These are phyloP conservation scores for Hippopotamus amphibius DNA, from an alignment of 2,113 vertebrate species.

Conservation along the genomic window DNA sequence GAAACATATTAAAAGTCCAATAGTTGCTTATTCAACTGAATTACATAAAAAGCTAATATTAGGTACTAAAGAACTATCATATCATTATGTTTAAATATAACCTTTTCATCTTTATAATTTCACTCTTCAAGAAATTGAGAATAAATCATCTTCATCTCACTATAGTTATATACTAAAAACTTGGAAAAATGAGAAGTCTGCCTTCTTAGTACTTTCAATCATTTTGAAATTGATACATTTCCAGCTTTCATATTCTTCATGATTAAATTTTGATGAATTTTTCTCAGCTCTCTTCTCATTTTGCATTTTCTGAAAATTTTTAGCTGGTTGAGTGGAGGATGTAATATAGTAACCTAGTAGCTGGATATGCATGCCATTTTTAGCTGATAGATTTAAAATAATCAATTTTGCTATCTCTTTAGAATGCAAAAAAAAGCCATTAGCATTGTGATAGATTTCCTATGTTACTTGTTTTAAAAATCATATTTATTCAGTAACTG, in stretches of 20 bases:
- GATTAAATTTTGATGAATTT: not conserved
- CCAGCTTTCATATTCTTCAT: not conserved
- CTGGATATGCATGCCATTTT: not conserved
- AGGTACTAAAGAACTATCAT: not conserved
- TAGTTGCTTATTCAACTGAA: not conserved
- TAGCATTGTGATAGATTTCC: not conserved
- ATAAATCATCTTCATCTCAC: not conserved
- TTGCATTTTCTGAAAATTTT: not conserved
- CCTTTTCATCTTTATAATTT: not conserved
- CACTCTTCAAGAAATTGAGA: not conserved
- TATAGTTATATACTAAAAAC: not conserved
- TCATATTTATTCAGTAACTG: not conserved
- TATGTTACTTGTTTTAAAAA: not conserved
- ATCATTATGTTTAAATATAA: not conserved
- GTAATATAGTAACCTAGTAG: not conserved
- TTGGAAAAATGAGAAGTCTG: not conserved
- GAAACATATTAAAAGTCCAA: not conserved
- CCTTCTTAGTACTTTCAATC: not conserved
- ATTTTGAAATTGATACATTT: not conserved
- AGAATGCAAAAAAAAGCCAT: not conserved
- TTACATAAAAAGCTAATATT: slow-evolving; percentile 8
- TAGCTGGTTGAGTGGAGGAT: not conserved
- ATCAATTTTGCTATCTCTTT: not conserved
- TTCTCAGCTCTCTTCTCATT: not conserved
- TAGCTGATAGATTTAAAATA: not conserved